Percentiles rank a stretch among this genome's conserved stretches.
Evolutionary conservation across 2,888 invertebrate genomes (phyloP).

Genomic region (Plagodis dolabraria): DNA sequence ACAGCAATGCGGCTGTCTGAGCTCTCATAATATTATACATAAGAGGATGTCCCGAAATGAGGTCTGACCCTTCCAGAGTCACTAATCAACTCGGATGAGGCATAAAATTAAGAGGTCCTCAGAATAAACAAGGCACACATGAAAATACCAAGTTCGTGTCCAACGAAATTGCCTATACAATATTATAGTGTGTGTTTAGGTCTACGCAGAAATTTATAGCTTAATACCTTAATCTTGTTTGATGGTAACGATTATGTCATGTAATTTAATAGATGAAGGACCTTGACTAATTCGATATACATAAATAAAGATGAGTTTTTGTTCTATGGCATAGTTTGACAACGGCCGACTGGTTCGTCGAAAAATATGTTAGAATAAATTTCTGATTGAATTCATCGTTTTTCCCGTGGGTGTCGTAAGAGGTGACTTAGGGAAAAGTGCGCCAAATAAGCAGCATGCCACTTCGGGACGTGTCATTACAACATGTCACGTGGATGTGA

Average conservation of each 20-base stretch:
- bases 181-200: constrained; percentile 22
- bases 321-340: no score
- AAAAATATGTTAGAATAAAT: no score
- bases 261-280: no score
- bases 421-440: no score
- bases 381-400: no score
- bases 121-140: constrained; percentile 11
- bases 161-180: constrained; percentile 12
- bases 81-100: constrained; percentile 27
- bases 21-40: constrained; percentile 22
- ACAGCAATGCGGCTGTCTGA: constrained; percentile 11
- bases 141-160: constrained; percentile 1
- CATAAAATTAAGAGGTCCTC: constrained; percentile 19
- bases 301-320: no score
- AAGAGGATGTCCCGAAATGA: constrained; percentile 25
- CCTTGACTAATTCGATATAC: no score
- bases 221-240: constrained; percentile 24
- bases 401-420: no score
- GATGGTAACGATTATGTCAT: constrained; percentile 14
- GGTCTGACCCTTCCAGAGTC: constrained; percentile 14
- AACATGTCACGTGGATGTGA: no score
- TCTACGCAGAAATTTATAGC: constrained; percentile 19
- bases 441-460: no score
- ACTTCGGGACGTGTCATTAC: no score
- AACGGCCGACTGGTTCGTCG: no score